Percentiles rank a stretch among this genome's conserved stretches.
Evolutionary conservation across 2,888 invertebrate species (phyloP).

Genomic region (Therioaphis trifolii): DNA sequence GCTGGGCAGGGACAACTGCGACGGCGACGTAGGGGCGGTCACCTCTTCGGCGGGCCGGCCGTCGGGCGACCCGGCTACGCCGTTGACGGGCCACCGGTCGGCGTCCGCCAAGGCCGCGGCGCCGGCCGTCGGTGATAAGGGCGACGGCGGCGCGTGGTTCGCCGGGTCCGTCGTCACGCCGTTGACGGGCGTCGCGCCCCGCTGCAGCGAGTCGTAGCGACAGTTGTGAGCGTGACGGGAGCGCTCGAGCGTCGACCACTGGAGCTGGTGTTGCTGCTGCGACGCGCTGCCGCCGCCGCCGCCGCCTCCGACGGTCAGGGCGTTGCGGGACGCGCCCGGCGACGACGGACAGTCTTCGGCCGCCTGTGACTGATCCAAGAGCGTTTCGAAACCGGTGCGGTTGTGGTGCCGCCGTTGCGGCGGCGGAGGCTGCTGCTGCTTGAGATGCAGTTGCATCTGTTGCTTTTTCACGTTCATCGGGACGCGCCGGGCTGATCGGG

Average conservation of each 20-base stretch:
- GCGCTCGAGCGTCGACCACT: too few relatives aligned
- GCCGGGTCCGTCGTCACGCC: too few relatives aligned
- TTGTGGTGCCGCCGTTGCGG: background rate
- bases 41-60: background rate
- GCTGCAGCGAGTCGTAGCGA: too few relatives aligned
- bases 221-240: too few relatives aligned
- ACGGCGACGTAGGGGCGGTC: background rate
- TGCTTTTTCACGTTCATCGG: constrained; percentile 46
- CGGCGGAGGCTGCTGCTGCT: background rate
- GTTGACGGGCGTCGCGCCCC: too few relatives aligned
- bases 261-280: too few relatives aligned
- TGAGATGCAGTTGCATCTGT: constrained; percentile 50
- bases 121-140: too few relatives aligned
- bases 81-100: too few relatives aligned
- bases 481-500: background rate
- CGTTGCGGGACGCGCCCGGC: too few relatives aligned
- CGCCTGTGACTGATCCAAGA: background rate
- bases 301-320: too few relatives aligned
- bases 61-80: constrained; percentile 3
- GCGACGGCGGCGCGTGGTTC: too few relatives aligned
- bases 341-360: background rate
- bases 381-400: constrained; percentile 34
- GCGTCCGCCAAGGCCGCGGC: too few relatives aligned
- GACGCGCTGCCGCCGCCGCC: background rate
- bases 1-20: constrained; percentile 69